Base-by-base conservation (phyloP, 2,113 vertebrate species). In the Butorides virescens region DNA sequence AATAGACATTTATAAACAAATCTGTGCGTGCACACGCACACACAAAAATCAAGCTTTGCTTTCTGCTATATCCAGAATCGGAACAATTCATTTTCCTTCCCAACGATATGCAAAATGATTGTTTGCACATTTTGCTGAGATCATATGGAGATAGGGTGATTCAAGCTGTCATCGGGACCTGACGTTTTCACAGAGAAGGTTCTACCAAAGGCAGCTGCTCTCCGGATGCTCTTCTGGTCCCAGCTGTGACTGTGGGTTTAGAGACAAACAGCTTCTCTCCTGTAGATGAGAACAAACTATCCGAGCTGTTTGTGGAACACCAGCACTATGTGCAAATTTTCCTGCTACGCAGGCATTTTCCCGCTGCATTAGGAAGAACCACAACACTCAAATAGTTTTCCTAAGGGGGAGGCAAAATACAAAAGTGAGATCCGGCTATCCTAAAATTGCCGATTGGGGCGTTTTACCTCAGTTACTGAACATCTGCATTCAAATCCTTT, bases 401-500 rank as follows among this genome's bases (percentile, higher is more conserved):
- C 67, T 44, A 15, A 17, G 26, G 53, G 59, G 42, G 9, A 44
- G 42, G 10, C 13, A 59, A 59, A 79, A 59, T 42, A 74, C 1
- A 0, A 55, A 79, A 83, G 86, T 59, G 61, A 78, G 76, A 87
- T 90, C 72, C 9, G 2, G 62, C 62, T 87, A 17, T 75, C 62
- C 77, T 70, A 75, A 91, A 90, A 79, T 16, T 79, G 94, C 87
- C 75, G 83, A 91, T 84, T 30, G 8, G n/a, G 56, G 62, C 8
- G 2, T 70, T 74, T 74, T 49, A 84, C 78, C 78, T 88, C 73
- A 59, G 73, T 75, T 27, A 84, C 82, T 25, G 1, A 95, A 75
- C 87, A 93, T 84, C 87, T 93, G 83, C 87, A 84, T 91, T 65
- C 87, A 50, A 84, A 79, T 88, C 67, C n/a, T 92, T 83, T 42